Base-by-base conservation (phyloP, 2,113 vertebrate genomes). In the Siniperca knerii region DNA sequence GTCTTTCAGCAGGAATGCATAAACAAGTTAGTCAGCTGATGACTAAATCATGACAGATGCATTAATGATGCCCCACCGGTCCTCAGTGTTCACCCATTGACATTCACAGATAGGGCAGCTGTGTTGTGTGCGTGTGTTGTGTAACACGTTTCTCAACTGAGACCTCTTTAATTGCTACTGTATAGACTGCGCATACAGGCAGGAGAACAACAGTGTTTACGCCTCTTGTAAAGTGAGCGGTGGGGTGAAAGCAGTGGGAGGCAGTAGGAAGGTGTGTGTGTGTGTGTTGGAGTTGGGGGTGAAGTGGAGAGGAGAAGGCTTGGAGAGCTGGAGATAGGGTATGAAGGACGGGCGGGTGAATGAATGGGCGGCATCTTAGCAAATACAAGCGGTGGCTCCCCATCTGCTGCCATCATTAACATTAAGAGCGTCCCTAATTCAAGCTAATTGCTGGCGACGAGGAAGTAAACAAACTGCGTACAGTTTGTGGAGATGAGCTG, bases 401-500 rank as follows among this genome's bases (percentile, higher is more conserved):
- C 95, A 94, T 94, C 93, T 94, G 93, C 83, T 92, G 90, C 87
- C 67, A 83, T 91, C 93, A 91, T 94, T 92, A 90, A 87, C 90
- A 91, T 86, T 90, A 93, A 89, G 90, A 90, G 78, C 68, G 69
- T 77, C 82, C 81, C 89, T 94, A 92, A 93, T 92, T 92, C 80
- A 88, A 72, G 74, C 86, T 93, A 92, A 94, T 94, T 94, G 81
- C 89, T 42, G 77, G 75, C 70, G 79, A 90, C 44, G 83, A 90
- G 79, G 82, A 90, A 83, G 88, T 88, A 92, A 90, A 92, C 88
- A 91, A 90, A 77, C 61, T 8, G 2, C 40, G 21, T 86, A 61
- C 46, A 83, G 73, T 91, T 83, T 75, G 78, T 52, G 75, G 66
- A 62, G 83, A 87, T 46, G 78, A 80, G 81, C 40, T 2, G 48